phyloP scores from a whole-genome alignment of 2,888 invertebrate genomes.

The Napeogenes inachia region DNA sequence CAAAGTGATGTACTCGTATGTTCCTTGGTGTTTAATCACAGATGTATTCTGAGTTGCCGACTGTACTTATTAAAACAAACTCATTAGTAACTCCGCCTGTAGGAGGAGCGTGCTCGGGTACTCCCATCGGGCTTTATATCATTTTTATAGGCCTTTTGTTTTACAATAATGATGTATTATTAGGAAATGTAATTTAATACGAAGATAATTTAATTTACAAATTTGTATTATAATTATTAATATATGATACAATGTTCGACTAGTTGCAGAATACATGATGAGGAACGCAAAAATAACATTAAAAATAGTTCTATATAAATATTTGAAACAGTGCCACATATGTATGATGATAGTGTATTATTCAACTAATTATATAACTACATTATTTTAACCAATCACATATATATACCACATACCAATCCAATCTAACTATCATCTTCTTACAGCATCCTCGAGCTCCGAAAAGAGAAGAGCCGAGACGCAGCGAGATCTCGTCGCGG shows the following conservation, averaged over 20 bases:
- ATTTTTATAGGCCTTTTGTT: constrained; percentile 18
- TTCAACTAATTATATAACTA: too few species aligned
- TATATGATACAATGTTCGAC: too few species aligned
- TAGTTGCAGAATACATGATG: too few species aligned
- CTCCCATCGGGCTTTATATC: constrained; percentile 35
- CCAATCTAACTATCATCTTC: constrained; percentile 41
- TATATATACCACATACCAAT: too few species aligned
- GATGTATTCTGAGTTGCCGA: constrained; percentile 6
- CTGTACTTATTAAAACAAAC: constrained; percentile 39
- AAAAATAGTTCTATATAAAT: too few species aligned
- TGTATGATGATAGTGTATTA: too few species aligned
- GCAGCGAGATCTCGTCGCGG: constrained; percentile 94
- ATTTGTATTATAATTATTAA: too few species aligned
- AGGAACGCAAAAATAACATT: too few species aligned
- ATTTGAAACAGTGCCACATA: too few species aligned
- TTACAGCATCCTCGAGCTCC: constrained; percentile 93
- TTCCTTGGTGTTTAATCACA: not conserved
- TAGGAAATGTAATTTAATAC: not conserved
- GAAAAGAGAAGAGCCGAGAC: constrained; percentile 95
- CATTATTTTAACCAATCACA: too few species aligned
- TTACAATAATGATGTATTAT: constrained; percentile 7
- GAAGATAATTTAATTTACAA: too few species aligned
- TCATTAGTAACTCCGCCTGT: constrained; percentile 58
- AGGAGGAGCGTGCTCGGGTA: constrained; percentile 45
- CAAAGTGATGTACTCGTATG: not conserved